A percentile compares a stretch with the other conserved stretches of the same genome.
These are phyloP conservation scores for Merodon equestris DNA, from an alignment of 2,888 invertebrate species.

Conservation along the genomic window DNA sequence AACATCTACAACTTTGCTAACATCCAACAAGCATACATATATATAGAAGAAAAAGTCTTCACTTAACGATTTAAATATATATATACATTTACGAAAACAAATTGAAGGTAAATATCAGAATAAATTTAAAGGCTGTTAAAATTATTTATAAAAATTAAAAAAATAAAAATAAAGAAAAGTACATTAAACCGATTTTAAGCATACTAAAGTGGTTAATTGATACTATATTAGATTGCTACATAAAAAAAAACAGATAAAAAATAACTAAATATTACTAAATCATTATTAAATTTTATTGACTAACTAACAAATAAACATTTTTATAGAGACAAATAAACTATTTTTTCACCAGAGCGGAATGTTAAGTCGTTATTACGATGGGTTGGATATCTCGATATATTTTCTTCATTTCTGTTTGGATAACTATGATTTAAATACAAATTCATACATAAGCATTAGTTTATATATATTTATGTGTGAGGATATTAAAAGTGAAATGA, in stretches of 20 bases:
- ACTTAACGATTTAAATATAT: too few species aligned
- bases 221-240: conserved; percentile 20
- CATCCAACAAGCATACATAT: too few species aligned
- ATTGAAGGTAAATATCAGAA: conserved; percentile 43
- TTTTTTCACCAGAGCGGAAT: conserved; percentile 41
- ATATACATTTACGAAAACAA: not conserved
- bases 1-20: too few species aligned
- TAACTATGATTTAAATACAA: too few species aligned
- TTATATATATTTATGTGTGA: too few species aligned
- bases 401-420: too few species aligned
- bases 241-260: not conserved
- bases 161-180: not conserved
- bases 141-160: conserved; percentile 13
- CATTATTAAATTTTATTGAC: too few species aligned
- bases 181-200: conserved; percentile 9
- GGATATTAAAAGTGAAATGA: too few species aligned
- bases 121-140: conserved; percentile 46
- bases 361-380: conserved; percentile 24
- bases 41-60: too few species aligned
- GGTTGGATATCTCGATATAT: not conserved
- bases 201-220: not conserved
- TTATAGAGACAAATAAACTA: conserved; percentile 42
- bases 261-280: not conserved
- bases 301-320: conserved; percentile 19
- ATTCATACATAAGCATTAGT: too few species aligned